phyloP scores from a whole-genome alignment of 2,113 vertebrate species.

The Etheostoma spectabile region DNA sequence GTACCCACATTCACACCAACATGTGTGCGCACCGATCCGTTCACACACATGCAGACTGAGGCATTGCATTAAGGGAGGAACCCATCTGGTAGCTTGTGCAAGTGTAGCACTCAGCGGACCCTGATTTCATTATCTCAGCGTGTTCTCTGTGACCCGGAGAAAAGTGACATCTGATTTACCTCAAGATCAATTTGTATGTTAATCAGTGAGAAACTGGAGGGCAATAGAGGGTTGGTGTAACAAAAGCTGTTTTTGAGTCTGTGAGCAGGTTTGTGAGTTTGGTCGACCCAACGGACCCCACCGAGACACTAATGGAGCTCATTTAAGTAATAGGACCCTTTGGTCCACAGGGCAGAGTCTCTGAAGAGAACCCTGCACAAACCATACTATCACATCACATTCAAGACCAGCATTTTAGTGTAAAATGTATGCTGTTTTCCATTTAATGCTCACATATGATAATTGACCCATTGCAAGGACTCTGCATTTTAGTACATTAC shows the following conservation, averaged over 20 bases:
- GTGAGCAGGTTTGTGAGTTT: slow-evolving; percentile 70
- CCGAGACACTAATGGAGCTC: slow-evolving; percentile 81
- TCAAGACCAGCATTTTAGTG: slow-evolving; percentile 32
- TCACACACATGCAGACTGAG: slow-evolving; percentile 46
- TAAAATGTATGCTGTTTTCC: slow-evolving; percentile 65
- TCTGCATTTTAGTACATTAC: slow-evolving; percentile 22
- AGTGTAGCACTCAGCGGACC: slow-evolving; percentile 82
- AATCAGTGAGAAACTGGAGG: slow-evolving; percentile 83
- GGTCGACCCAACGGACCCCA: slow-evolving; percentile 50
- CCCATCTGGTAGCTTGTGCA: slow-evolving; percentile 80
- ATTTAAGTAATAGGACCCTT: slow-evolving; percentile 84
- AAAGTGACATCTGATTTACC: slow-evolving; percentile 89
- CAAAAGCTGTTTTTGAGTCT: slow-evolving; percentile 80
- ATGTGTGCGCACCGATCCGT: slow-evolving; percentile 40
- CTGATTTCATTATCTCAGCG: slow-evolving; percentile 86
- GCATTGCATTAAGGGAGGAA: slow-evolving; percentile 76
- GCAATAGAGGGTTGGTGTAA: slow-evolving; percentile 77
- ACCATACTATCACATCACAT: slow-evolving; percentile 42
- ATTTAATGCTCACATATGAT: slow-evolving; percentile 36
- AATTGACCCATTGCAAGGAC: slow-evolving; percentile 35
- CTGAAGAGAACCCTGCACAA: slow-evolving; percentile 19
- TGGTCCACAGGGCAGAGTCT: slow-evolving; percentile 53
- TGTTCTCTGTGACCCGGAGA: slow-evolving; percentile 83
- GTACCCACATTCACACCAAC: slow-evolving; percentile 28
- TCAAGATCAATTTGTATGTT: slow-evolving; percentile 89